These are phyloP conservation scores for Gambusia yucatana DNA, from an alignment of 2,797 vertebrate species.

Conservation along the genomic window DNA sequence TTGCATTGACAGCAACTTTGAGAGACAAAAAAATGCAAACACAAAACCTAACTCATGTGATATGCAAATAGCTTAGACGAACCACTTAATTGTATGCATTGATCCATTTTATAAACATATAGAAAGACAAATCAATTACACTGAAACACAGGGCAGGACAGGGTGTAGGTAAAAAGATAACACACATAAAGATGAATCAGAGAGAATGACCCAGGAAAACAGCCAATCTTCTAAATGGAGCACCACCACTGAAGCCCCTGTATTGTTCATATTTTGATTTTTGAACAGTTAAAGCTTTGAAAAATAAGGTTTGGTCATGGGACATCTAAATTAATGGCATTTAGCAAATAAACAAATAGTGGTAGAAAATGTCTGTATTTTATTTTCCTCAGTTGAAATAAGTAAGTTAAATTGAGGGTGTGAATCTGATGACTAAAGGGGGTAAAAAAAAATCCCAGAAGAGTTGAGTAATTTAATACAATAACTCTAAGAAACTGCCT, in stretches of 20 bases:
- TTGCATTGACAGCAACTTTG: conserved; percentile 19
- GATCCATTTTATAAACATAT: conserved; percentile 41
- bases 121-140: conserved; percentile 27
- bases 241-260: conserved; percentile 63
- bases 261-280: conserved; percentile 10
- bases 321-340: not conserved
- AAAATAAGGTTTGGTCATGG: not conserved
- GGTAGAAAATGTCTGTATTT: not conserved
- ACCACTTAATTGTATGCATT: conserved; percentile 27
- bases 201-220: conserved; percentile 28
- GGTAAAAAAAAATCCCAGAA: not conserved
- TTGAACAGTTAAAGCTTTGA: not conserved
- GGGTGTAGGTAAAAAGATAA: conserved; percentile 33
- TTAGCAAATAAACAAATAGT: not conserved
- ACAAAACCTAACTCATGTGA: conserved; percentile 36
- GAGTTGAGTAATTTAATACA: not conserved
- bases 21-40: conserved; percentile 34
- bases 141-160: conserved; percentile 24
- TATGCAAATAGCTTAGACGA: conserved; percentile 40
- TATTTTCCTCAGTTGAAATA: not conserved
- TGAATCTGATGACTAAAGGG: not conserved
- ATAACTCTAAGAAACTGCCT: not conserved
- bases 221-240: conserved; percentile 43
- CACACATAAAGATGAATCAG: conserved; percentile 47
- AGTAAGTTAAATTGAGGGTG: not conserved